These are phyloP conservation scores for Sardina pilchardus DNA, from an alignment of 2,113 vertebrate species.

Conservation along the genomic window DNA sequence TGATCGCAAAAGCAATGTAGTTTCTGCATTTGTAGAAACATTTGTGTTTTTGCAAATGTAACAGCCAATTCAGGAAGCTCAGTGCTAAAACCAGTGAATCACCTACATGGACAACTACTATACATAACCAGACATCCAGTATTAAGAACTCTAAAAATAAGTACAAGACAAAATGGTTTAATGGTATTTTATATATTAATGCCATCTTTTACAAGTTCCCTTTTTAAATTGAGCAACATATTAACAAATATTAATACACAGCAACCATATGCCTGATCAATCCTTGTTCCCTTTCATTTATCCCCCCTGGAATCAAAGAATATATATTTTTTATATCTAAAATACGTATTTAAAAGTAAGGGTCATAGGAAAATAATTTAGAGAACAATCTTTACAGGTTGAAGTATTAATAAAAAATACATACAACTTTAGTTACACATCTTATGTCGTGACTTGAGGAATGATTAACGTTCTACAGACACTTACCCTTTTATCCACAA, in stretches of 20 bases:
- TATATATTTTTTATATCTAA: neutral
- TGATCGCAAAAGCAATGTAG: neutral
- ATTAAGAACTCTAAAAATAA: neutral
- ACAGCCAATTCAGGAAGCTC: neutral
- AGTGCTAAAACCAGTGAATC: neutral
- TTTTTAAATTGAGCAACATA: neutral
- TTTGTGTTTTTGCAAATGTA: neutral
- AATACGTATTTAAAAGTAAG: neutral
- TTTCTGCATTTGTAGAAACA: neutral
- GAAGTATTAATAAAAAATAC: neutral
- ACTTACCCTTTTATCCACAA: neutral
- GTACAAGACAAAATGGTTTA: neutral
- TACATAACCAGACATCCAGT: neutral
- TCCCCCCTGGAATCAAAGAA: neutral
- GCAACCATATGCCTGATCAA: neutral
- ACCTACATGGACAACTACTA: neutral
- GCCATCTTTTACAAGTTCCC: neutral
- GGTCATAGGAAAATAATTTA: conserved; percentile 12
- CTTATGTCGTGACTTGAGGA: neutral
- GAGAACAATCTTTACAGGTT: neutral
- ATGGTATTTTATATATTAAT: conserved; percentile 4
- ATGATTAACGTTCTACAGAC: neutral
- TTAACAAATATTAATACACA: neutral
- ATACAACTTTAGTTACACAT: neutral
- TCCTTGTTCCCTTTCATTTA: neutral